Evolutionary conservation across 2,888 invertebrate species (phyloP).

Genomic region (Drosophila kanekoi): DNA sequence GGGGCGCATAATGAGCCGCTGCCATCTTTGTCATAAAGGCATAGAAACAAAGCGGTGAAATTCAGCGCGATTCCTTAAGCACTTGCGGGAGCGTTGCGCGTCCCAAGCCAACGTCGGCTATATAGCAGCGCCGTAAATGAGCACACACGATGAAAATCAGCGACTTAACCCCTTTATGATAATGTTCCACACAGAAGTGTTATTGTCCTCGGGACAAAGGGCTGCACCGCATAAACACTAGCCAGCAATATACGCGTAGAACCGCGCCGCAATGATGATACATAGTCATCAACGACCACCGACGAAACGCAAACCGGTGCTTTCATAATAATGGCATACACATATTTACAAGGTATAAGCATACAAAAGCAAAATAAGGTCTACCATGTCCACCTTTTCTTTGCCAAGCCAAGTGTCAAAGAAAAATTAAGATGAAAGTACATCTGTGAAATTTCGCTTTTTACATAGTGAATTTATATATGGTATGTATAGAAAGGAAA

Average conservation of each 20-base stretch:
- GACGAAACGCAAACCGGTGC: conserved; percentile 27
- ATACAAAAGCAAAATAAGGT: conserved; percentile 15
- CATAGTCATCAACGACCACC: conserved; percentile 53
- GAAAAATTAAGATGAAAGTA: background rate
- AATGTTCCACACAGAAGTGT: conserved; percentile 80
- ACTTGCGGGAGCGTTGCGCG: conserved; percentile 48
- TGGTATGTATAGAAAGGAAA: too few species aligned
- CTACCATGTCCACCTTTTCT: conserved; percentile 2
- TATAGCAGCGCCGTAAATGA: conserved; percentile 65
- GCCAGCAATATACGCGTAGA: conserved; percentile 61
- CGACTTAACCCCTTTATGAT: conserved; percentile 83
- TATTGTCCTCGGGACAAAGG: conserved; percentile 83
- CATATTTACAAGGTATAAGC: conserved; percentile 6
- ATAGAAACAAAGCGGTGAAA: conserved; percentile 78
- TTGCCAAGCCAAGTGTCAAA: background rate
- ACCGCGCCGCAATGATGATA: conserved; percentile 71
- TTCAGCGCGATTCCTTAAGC: conserved; percentile 76
- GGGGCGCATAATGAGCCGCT: conserved; percentile 78
- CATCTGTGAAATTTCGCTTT: background rate
- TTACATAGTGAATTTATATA: too few species aligned
- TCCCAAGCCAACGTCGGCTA: conserved; percentile 24
- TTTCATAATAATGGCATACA: conserved; percentile 48
- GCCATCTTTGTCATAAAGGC: conserved; percentile 74
- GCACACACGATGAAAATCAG: conserved; percentile 80
- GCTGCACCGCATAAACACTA: conserved; percentile 71